Evolutionary conservation across 1,140 invertebrate genomes (phyloP).

Genomic region (Melanaphis sacchari): DNA sequence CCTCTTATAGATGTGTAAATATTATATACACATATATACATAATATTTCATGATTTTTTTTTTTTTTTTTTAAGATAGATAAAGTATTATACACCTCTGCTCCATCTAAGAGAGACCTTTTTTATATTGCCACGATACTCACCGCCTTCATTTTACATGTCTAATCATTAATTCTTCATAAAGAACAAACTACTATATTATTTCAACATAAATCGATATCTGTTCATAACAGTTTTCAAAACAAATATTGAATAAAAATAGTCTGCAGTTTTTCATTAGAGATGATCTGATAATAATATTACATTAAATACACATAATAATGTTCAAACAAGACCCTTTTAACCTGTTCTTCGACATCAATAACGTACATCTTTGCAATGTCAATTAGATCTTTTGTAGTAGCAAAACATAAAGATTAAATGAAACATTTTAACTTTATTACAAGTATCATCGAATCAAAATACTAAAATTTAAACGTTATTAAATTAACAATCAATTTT

Average conservation of each 20-base stretch:
- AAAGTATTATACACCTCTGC: background rate
- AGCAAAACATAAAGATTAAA: background rate
- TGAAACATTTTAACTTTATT: background rate
- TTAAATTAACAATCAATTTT: background rate
- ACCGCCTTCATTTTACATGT: background rate
- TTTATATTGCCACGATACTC: background rate
- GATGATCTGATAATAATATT: background rate
- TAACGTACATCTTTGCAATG: background rate
- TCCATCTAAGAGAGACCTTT: background rate
- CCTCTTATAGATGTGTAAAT: background rate
- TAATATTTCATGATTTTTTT: background rate
- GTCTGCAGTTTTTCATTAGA: background rate
- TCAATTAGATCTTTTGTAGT: background rate
- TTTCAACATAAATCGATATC: background rate
- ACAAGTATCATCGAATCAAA: background rate
- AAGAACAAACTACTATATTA: background rate
- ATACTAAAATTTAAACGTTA: background rate
- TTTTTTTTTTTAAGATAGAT: background rate
- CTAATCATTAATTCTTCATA: background rate
- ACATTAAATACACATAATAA: background rate
- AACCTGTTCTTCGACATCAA: background rate
- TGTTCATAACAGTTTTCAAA: background rate
- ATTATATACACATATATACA: background rate
- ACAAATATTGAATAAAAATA: no score
- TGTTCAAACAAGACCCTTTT: background rate